These are phyloP conservation scores for Brachionus koreanus DNA, from an alignment of 1,140 invertebrate species.

Conservation along the genomic window DNA sequence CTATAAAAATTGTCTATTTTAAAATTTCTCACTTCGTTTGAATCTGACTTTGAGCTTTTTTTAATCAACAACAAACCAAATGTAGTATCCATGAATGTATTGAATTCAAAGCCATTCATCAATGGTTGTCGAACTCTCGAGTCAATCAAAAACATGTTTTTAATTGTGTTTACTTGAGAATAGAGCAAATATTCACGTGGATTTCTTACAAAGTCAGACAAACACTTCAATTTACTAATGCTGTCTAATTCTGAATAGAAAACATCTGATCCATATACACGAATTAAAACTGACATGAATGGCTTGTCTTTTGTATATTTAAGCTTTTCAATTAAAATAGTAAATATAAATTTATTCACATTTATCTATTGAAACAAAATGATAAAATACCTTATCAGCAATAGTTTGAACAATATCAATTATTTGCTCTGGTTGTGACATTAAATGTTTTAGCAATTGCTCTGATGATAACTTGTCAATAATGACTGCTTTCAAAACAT, in stretches of 20 bases:
- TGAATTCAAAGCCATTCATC: slow-evolving; percentile 42
- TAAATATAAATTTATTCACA: too few relatives aligned
- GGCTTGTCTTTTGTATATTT: slow-evolving; percentile 30
- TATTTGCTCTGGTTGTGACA: slow-evolving; percentile 7
- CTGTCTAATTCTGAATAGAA: slow-evolving; percentile 39
- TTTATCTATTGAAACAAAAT: too few relatives aligned
- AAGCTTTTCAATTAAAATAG: not conserved
- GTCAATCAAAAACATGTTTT: slow-evolving; percentile 41
- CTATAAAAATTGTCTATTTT: slow-evolving; percentile 23
- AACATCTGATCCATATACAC: slow-evolving; percentile 43
- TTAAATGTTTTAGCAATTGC: not conserved
- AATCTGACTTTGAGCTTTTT: slow-evolving; percentile 18
- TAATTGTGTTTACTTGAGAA: slow-evolving; percentile 39
- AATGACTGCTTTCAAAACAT: slow-evolving; percentile 23
- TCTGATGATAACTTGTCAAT: slow-evolving; percentile 20
- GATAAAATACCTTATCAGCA: slow-evolving; percentile 2
- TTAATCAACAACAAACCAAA: slow-evolving; percentile 20
- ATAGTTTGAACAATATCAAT: slow-evolving; percentile 6
- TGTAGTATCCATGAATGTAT: slow-evolving; percentile 18
- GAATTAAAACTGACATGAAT: slow-evolving; percentile 16
- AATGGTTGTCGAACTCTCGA: slow-evolving; percentile 38
- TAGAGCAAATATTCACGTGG: slow-evolving; percentile 12
- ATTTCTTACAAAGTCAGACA: slow-evolving; percentile 21
- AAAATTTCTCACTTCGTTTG: not conserved
- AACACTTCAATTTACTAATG: not conserved